Evolutionary conservation across 2,888 invertebrate genomes (phyloP).

Genomic region (Tridacna crocea): DNA sequence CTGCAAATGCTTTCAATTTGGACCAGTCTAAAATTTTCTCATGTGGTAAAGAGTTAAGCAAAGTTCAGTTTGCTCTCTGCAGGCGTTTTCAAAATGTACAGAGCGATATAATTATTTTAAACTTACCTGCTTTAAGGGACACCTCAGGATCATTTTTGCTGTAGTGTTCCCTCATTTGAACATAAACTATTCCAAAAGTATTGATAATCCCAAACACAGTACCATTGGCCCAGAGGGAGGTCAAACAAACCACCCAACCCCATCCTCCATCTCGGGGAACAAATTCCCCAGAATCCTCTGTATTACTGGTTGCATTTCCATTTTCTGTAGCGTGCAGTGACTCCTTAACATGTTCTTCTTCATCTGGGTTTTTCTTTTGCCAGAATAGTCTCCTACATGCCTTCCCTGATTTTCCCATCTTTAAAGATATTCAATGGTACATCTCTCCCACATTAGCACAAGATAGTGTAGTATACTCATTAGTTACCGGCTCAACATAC

Average conservation of each 20-base stretch:
- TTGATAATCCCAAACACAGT: slow-evolving; percentile 96
- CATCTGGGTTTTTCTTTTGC: slow-evolving; percentile 26
- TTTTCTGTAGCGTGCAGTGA: slow-evolving; percentile 36
- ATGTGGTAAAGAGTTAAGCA: too few relatives aligned
- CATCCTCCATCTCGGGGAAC: slow-evolving; percentile 88
- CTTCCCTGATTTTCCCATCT: slow-evolving; percentile 53
- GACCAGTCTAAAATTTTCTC: too few relatives aligned
- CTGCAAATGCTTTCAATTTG: too few relatives aligned
- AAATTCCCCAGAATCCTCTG: slow-evolving; percentile 48
- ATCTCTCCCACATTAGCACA: too few relatives aligned
- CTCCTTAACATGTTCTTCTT: background rate
- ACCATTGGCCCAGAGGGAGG: slow-evolving; percentile 95
- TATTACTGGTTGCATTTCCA: slow-evolving; percentile 1
- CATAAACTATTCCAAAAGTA: slow-evolving; percentile 92
- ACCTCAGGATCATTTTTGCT: slow-evolving; percentile 88
- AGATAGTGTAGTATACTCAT: too few relatives aligned
- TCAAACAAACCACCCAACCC: slow-evolving; percentile 92
- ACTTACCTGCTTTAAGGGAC: slow-evolving; percentile 91
- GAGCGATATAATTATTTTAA: too few relatives aligned
- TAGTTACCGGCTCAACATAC: too few relatives aligned
- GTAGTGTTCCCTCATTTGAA: slow-evolving; percentile 87
- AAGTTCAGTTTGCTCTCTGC: too few relatives aligned
- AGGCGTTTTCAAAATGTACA: too few relatives aligned
- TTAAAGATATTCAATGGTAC: background rate
- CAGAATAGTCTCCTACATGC: slow-evolving; percentile 36